Conservation (phyloP, 2,113 vertebrate species). For the Stigmatopora argus region DNA sequence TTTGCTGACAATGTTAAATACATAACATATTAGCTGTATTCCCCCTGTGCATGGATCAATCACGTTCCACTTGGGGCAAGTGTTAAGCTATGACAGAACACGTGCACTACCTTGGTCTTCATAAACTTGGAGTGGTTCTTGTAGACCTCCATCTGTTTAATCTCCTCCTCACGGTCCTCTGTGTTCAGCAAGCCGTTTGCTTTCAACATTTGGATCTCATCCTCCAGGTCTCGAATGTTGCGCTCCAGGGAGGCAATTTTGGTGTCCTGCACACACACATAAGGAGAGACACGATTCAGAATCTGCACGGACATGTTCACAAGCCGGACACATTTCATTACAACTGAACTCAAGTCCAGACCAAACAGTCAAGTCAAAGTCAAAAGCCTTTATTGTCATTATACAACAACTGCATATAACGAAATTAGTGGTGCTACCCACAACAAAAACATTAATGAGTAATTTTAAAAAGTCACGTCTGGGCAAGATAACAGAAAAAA, state of each 20-base stretch:
- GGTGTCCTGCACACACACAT: conserved; percentile 82
- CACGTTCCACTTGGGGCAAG: neutral
- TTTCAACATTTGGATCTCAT: conserved; percentile 99
- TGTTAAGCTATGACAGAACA: conserved; percentile 5
- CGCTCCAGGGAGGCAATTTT: conserved; percentile 97
- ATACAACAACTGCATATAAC: too few species aligned
- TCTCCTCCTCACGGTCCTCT: conserved; percentile 96
- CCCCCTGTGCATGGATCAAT: neutral
- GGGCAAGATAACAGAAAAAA: too few species aligned
- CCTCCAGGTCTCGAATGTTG: conserved; percentile 97
- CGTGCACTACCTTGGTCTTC: conserved; percentile 89
- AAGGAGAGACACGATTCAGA: conserved; percentile 59
- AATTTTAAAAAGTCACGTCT: too few species aligned
- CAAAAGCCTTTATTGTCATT: too few species aligned
- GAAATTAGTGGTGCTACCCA: too few species aligned
- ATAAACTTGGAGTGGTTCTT: conserved; percentile 99
- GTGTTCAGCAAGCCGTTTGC: conserved; percentile 91
- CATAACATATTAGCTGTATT: conserved; percentile 23
- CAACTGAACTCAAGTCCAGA: conserved; percentile 25
- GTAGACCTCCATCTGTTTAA: conserved; percentile 99
- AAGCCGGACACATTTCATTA: conserved; percentile 35
- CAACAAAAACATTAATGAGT: too few species aligned
- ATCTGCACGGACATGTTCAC: conserved; percentile 36
- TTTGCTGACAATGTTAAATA: conserved; percentile 41
- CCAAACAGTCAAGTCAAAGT: too few species aligned